phyloP scores from a whole-genome alignment of 1,140 invertebrate species.

The Bombus confusus region DNA sequence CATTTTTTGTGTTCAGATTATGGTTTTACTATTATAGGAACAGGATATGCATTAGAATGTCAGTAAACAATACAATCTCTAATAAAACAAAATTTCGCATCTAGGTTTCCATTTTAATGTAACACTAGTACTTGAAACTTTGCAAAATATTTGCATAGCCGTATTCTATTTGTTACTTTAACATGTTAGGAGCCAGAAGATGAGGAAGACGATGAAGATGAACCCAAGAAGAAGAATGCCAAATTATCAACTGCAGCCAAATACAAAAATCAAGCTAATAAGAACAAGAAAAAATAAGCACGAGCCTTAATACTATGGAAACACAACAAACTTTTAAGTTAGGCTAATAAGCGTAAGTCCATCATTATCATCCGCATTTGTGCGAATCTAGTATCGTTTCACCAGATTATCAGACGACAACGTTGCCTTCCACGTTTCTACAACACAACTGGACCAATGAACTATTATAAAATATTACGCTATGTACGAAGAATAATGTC shows the following conservation, averaged over 20 bases:
- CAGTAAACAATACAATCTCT: constrained; percentile 47
- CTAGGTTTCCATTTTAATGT: neutral
- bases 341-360: constrained; percentile 78
- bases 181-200: constrained; percentile 77
- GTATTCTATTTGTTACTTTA: constrained; percentile 39
- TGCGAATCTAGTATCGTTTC: constrained; percentile 73
- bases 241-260: constrained; percentile 75
- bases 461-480: constrained; percentile 19
- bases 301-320: constrained; percentile 62
- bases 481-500: constrained; percentile 8
- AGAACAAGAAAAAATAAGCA: constrained; percentile 82
- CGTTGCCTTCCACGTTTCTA: constrained; percentile 65
- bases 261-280: constrained; percentile 80
- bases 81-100: neutral
- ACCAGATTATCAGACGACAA: constrained; percentile 63
- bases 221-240: constrained; percentile 80
- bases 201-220: constrained; percentile 81
- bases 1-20: constrained; percentile 1
- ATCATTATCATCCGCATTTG: constrained; percentile 76
- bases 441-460: constrained; percentile 65
- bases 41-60: constrained; percentile 27
- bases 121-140: neutral
- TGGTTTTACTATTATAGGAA: neutral
- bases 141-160: neutral
- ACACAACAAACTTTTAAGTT: constrained; percentile 76